phyloP scores from a whole-genome alignment of 2,113 vertebrate genomes.

The Ahaetulla prasina region DNA sequence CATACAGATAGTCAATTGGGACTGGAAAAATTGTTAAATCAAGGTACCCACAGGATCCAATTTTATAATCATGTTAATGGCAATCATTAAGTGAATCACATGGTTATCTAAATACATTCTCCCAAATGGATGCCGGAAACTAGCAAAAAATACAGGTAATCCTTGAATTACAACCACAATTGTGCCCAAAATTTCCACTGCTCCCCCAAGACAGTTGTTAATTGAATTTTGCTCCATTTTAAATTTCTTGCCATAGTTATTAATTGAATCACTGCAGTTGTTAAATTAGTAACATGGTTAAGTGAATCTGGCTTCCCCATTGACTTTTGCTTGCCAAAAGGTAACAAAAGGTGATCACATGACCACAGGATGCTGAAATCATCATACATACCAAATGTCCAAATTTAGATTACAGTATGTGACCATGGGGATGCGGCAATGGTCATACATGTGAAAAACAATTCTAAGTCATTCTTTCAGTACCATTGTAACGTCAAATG shows the following conservation, averaged over 20 bases:
- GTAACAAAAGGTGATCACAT: neutral
- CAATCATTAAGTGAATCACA: neutral
- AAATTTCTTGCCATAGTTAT: neutral
- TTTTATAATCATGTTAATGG: neutral
- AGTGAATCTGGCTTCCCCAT: neutral
- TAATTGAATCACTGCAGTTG: neutral
- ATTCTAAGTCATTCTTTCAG: neutral
- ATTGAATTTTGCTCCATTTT: neutral
- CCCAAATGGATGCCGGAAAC: neutral
- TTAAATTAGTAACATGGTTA: neutral
- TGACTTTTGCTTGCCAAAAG: neutral
- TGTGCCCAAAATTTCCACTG: neutral
- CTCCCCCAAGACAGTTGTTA: neutral
- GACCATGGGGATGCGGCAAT: neutral
- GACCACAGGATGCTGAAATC: neutral
- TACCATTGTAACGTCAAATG: neutral
- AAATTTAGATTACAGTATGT: neutral
- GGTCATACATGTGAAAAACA: neutral
- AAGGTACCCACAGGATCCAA: neutral
- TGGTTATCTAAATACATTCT: neutral
- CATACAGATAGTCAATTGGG: neutral
- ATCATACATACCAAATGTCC: neutral
- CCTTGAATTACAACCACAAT: neutral
- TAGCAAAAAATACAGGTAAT: neutral
- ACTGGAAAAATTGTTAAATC: neutral